Evolutionary conservation across 2,797 vertebrate genomes (phyloP).

Genomic region (Lates japonicus): DNA sequence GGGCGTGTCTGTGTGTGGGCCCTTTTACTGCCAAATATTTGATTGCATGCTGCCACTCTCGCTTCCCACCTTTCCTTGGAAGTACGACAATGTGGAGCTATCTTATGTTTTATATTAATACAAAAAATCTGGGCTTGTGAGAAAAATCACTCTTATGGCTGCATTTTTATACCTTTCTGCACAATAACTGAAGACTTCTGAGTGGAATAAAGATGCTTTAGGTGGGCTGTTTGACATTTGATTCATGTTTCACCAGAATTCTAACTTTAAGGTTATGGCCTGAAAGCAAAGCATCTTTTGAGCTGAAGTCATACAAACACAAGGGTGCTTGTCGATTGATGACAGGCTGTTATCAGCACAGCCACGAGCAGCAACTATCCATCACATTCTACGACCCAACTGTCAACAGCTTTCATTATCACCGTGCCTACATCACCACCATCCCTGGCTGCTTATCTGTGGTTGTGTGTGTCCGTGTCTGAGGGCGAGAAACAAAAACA

Average conservation of each 20-base stretch:
- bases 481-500: slow-evolving; percentile 21
- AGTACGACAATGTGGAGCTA: neutral
- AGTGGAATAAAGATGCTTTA: neutral
- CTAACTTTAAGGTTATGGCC: neutral
- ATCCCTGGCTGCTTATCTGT: slow-evolving; percentile 50
- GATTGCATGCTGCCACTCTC: slow-evolving; percentile 19
- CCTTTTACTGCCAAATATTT: slow-evolving; percentile 24
- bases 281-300: neutral
- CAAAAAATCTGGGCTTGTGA: neutral
- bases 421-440: slow-evolving; percentile 18
- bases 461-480: slow-evolving; percentile 1
- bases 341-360: slow-evolving; percentile 46
- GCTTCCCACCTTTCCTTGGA: neutral
- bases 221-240: neutral
- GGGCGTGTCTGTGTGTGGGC: slow-evolving; percentile 24
- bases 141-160: neutral
- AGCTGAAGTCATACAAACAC: neutral
- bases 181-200: neutral
- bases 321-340: slow-evolving; percentile 17
- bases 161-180: neutral
- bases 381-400: slow-evolving; percentile 36
- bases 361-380: slow-evolving; percentile 35
- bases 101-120: neutral
- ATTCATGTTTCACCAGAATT: neutral
- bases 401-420: slow-evolving; percentile 44